Evolutionary conservation across 2,888 invertebrate species (phyloP).

Genomic region (Rotaria macrura): DNA sequence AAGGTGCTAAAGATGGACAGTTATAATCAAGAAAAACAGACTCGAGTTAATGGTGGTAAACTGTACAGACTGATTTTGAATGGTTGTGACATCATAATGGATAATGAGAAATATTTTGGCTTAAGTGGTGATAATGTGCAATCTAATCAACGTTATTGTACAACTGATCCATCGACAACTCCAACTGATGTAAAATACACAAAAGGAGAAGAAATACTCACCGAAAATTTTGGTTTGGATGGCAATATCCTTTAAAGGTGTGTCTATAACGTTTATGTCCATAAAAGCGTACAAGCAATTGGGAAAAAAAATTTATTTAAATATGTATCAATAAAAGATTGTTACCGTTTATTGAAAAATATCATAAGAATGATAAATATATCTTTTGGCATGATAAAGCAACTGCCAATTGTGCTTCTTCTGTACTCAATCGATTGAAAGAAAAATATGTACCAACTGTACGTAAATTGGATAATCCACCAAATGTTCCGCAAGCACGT

Average conservation of each 20-base stretch:
- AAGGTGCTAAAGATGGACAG: background rate
- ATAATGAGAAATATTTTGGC: too few species aligned
- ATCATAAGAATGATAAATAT: too few species aligned
- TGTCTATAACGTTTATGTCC: background rate
- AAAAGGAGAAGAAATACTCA: slow-evolving; percentile 7
- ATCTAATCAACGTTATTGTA: too few species aligned
- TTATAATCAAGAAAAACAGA: background rate
- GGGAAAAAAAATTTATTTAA: background rate
- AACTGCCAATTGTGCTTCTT: background rate
- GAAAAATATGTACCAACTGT: background rate
- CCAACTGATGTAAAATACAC: background rate
- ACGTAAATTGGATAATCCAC: background rate
- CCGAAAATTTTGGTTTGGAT: background rate
- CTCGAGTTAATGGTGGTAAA: background rate
- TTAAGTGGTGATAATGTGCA: too few species aligned
- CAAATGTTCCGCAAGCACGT: slow-evolving; percentile 21
- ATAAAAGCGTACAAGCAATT: background rate
- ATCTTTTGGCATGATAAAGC: background rate
- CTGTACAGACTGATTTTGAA: too few species aligned
- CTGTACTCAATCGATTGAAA: background rate
- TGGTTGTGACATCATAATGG: too few species aligned
- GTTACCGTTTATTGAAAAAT: background rate
- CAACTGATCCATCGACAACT: too few species aligned
- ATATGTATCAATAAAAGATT: background rate
- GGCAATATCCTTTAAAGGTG: background rate